These are phyloP conservation scores for Spatula clypeata DNA, from an alignment of 2,797 vertebrate genomes.

Conservation along the genomic window DNA sequence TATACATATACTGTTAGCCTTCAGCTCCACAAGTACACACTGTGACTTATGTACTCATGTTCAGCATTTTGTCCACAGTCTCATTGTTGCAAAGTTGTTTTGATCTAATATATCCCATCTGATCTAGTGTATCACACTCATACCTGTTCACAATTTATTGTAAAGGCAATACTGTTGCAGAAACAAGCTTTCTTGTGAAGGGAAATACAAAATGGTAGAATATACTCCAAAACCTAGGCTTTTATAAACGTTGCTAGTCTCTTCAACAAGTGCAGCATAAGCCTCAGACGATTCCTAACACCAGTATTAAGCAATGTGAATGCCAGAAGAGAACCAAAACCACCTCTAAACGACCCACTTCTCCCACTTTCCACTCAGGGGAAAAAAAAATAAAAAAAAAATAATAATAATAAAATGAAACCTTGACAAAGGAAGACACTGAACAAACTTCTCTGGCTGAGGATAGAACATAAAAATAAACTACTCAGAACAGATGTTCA, in stretches of 20 bases:
- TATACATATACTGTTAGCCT: neutral
- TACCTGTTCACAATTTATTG: neutral
- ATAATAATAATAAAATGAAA: neutral
- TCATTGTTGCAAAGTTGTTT: neutral
- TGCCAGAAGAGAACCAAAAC: neutral
- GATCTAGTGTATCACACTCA: neutral
- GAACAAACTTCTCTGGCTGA: neutral
- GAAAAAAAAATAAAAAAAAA: neutral
- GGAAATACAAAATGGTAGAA: neutral
- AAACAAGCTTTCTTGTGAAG: neutral
- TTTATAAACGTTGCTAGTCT: neutral
- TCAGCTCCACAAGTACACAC: accelerated
- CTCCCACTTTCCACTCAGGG: accelerated
- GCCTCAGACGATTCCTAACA: neutral
- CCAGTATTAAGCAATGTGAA: neutral
- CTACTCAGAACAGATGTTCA: slow-evolving; percentile 33
- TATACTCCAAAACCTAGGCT: neutral
- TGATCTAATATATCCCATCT: neutral
- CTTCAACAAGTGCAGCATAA: neutral
- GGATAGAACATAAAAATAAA: slow-evolving; percentile 28
- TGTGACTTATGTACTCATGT: accelerated
- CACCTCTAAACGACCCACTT: neutral
- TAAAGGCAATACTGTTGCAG: neutral
- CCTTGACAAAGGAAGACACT: neutral
- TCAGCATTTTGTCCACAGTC: neutral